A percentile compares a stretch with the other conserved stretches of the same genome.
Conservation (phyloP, 2,113 vertebrate species). For the Neotoma lepida region DNA sequence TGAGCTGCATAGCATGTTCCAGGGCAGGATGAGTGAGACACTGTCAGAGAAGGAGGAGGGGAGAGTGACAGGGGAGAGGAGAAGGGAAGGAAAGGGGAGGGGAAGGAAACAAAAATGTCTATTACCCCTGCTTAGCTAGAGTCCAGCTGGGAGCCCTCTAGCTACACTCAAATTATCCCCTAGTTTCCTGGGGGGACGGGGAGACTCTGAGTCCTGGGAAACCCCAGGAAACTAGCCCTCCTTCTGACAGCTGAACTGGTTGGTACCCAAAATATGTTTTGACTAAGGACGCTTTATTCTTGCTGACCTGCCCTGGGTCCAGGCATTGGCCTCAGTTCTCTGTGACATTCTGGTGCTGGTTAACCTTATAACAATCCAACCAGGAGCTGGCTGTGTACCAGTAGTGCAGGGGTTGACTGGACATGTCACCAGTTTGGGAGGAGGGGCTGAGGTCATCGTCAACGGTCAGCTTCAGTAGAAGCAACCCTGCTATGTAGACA, state of each 20-base stretch:
- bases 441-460: neutral
- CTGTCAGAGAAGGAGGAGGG: neutral
- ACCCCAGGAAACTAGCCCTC: neutral
- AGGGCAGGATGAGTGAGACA: neutral
- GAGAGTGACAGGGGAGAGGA: too few relatives aligned
- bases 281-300: neutral
- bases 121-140: neutral
- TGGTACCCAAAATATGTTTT: neutral
- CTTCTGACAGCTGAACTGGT: neutral
- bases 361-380: neutral
- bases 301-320: neutral
- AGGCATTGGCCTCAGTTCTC: neutral
- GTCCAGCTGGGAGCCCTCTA: neutral
- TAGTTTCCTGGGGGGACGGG: neutral
- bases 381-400: neutral
- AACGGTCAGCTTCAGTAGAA: neutral
- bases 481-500: neutral
- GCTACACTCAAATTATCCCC: neutral
- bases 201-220: neutral
- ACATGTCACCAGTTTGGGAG: neutral
- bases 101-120: neutral
- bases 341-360: neutral
- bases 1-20: neutral
- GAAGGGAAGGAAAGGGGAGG: rapidly evolving
- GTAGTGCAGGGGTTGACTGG: neutral